phyloP scores from a whole-genome alignment of 1,140 invertebrate species.

The Adelges cooleyi region DNA sequence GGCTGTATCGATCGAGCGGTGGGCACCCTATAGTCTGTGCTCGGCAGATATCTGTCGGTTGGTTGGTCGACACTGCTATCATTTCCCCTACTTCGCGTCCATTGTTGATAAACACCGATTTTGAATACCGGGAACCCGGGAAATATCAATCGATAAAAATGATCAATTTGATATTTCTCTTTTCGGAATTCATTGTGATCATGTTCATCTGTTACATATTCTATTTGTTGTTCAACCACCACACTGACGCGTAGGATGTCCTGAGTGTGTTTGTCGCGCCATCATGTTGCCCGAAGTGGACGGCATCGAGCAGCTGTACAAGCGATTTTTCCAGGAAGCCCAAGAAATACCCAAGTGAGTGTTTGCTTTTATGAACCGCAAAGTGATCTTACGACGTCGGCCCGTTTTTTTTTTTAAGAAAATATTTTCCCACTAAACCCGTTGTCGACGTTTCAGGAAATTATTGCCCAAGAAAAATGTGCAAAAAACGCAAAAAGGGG shows the following conservation, averaged over 20 bases:
- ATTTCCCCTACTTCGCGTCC: not conserved
- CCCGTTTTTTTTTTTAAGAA: not conserved
- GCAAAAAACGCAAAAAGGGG: conserved; percentile 5
- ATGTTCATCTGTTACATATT: not conserved
- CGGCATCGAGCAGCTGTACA: conserved; percentile 10
- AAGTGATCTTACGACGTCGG: not conserved
- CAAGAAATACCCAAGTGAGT: conserved; percentile 16
- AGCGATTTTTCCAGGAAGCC: conserved; percentile 22
- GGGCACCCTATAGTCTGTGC: not conserved
- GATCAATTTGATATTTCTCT: not conserved
- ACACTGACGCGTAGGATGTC: not conserved
- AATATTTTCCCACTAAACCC: not conserved
- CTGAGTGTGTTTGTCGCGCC: not conserved
- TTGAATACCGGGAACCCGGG: conserved; percentile 25
- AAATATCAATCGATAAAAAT: conserved; percentile 20
- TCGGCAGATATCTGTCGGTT: not conserved
- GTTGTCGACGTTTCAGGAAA: not conserved
- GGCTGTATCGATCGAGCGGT: too few relatives aligned
- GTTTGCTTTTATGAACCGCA: not conserved
- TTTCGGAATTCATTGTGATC: not conserved
- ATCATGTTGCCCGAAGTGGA: conserved; percentile 22
- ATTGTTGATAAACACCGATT: conserved; percentile 25
- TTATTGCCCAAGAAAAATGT: not conserved
- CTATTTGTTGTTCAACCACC: not conserved
- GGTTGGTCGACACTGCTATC: conserved; percentile 1